Evolutionary conservation across 2,797 vertebrate genomes (phyloP).

Genomic region (Fringilla coelebs): DNA sequence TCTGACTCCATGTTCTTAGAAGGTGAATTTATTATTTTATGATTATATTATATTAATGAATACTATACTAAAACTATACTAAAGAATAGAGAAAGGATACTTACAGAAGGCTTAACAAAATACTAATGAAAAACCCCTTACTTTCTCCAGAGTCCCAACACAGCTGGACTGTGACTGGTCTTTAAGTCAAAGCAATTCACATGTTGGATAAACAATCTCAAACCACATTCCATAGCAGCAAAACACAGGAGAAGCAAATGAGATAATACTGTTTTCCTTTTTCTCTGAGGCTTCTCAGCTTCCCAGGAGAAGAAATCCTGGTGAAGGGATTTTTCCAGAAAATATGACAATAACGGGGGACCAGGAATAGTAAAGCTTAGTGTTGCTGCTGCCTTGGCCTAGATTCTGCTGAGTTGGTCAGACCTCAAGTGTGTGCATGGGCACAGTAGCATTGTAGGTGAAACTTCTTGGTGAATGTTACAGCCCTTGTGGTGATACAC

Average conservation of each 20-base stretch:
- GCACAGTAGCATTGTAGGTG: neutral
- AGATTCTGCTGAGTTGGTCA: neutral
- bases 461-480: accelerated
- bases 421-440: neutral
- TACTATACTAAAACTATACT: neutral
- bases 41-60: too few species aligned
- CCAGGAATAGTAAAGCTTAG: neutral
- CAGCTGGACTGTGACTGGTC: neutral
- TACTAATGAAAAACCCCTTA: neutral
- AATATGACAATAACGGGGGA: neutral
- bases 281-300: neutral
- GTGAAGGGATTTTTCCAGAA: neutral
- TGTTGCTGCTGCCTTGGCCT: neutral
- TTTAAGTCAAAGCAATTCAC: neutral
- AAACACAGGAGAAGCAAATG: too few species aligned
- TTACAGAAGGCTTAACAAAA: neutral
- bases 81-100: neutral
- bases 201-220: neutral
- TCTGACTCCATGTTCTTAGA: too few species aligned
- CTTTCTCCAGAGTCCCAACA: neutral
- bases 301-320: neutral
- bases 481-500: neutral
- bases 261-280: neutral
- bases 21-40: too few species aligned
- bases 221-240: neutral